phyloP scores from a whole-genome alignment of 2,113 vertebrate genomes.

The Panurus biarmicus region DNA sequence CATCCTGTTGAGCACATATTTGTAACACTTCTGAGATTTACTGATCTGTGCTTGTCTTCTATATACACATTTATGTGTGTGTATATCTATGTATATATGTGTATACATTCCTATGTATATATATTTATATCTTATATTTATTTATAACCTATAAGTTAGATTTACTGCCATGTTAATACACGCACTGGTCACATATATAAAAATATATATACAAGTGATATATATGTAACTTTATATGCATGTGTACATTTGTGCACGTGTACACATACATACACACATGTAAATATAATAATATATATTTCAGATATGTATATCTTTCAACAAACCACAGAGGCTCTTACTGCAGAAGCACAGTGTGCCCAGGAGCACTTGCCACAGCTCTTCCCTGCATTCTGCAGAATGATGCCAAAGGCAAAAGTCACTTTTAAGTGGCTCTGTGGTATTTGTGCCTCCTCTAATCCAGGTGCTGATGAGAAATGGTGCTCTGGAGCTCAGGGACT shows the following conservation, averaged over 20 bases:
- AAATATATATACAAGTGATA: background rate
- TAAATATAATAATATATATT: background rate
- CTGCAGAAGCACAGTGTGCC: background rate
- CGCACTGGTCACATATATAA: background rate
- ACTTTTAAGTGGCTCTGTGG: background rate
- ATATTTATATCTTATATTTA: background rate
- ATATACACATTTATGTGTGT: background rate
- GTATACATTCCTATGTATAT: background rate
- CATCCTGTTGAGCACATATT: background rate
- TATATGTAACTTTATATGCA: background rate
- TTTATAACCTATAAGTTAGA: background rate
- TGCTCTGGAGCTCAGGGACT: background rate
- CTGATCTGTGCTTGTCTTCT: background rate
- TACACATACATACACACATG: background rate
- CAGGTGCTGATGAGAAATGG: background rate
- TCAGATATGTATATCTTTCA: background rate
- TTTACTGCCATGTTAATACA: background rate
- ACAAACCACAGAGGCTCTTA: background rate
- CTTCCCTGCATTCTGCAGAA: background rate
- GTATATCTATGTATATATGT: accelerated
- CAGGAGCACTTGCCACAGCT: background rate
- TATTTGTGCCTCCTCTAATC: background rate
- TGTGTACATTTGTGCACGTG: background rate
- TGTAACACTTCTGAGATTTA: accelerated
- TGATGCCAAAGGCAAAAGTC: background rate